Base-by-base conservation (phyloP, 2,888 invertebrate genomes). In the Adelphocoris suturalis region DNA sequence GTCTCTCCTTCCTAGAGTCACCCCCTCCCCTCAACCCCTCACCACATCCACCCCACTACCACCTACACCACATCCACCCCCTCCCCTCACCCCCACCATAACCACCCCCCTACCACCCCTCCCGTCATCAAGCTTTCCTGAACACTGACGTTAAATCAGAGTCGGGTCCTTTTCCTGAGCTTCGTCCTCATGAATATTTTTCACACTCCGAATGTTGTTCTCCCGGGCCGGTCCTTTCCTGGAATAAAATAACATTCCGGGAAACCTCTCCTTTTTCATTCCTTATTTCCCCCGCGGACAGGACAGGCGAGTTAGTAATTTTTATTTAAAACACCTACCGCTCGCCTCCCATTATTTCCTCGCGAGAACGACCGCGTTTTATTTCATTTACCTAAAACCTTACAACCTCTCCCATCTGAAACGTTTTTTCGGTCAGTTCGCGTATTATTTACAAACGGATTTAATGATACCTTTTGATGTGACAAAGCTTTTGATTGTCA, bases 171-270 rank as follows among this genome's bases (percentile, higher is more conserved):
- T 52, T 82, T 82, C 23, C 47, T 23, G 14, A 81, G 27, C 7
- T 37, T 37, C 37, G 37, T 2, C 52, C 82, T 82, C 82, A 82
- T 82, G 82, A 82, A 82, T 82, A 82, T 82, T 82, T 82, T 82
- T 82, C 82, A 82, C 82, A 52, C 82, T 82, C 82, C 47, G 23
- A 82, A 82, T 82, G 52, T 82, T 82, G 82, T 82, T 37, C 37
- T 7, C 82, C 16, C 23, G n/a, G 47, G 47, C 14, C 0, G n/a
- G 82, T 52, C 82, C 52, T 23, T 27, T 57, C 14, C 57, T 23
- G 68, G 68, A 27, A 23, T 68, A 68, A 13, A 68, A 68, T 68
- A 68, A 68, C 68, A 68, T 68, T 68, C 68, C 68, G 68, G 23
- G 23, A 68, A 68, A 68, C 19, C 68, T 61, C 23, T 23, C 23